Base-by-base conservation (phyloP, 2,888 invertebrate genomes). In the Sipha maydis region DNA sequence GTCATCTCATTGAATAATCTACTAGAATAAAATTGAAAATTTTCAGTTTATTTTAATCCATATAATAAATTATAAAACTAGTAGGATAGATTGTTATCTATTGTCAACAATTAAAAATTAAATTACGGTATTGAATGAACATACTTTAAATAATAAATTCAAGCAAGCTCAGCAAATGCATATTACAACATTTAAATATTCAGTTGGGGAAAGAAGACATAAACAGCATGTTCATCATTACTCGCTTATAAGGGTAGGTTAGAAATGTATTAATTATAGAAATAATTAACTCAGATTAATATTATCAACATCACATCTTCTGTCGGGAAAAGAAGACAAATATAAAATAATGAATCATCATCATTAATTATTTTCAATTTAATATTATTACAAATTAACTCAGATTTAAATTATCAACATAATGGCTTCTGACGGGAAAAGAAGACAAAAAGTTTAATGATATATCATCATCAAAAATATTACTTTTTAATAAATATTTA, bases 261-360 rank as follows among this genome's bases (percentile, higher is more conserved):
- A 25, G 7, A 21, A 61, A 7, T 38, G 0, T 17, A 31, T 19
- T 31, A n/a, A n/a, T n/a, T n/a, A n/a, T n/a, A n/a, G 1, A 19
- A 73, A 14, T 31, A 67, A 77, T 41, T 28, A 78, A 85, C 19
- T 85, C 85, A 85, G 85, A 85, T 85, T 85, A 17, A 54, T 1
- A 48, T 17, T 75, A 61, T 88, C 86, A 88, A 88, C 86, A 88
- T n/a, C 7, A 85, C 3, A 7, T 76, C 73, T 75, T 88, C 88
- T 67, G 88, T 31, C 79, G 88, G 88, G 88, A 80, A 88, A 88
- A 88, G 80, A 88, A 88, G 86, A 88, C 86, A 88, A 56, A n/a
- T n/a, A n/a, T 34, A 14, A 38, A 79, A 71, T 34, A 25, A 25
- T 3, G 31, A 31, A 75, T 80, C 75, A 88, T 86, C 80, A 86